Evolutionary conservation across 2,113 vertebrate species (phyloP).

Genomic region (Felis chaus): DNA sequence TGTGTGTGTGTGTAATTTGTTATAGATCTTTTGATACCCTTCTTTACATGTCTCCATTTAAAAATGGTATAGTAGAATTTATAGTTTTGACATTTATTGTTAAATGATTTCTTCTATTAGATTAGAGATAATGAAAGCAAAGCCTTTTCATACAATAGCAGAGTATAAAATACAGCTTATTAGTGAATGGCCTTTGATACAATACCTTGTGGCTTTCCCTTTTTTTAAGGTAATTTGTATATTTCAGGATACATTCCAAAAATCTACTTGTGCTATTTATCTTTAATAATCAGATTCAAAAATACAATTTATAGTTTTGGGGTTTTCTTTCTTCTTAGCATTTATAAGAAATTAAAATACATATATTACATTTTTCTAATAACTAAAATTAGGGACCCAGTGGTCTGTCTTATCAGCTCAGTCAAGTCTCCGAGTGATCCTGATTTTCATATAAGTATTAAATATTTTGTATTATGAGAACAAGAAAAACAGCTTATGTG

Average conservation of each 20-base stretch:
- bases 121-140: neutral
- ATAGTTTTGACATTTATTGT: neutral
- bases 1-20: neutral
- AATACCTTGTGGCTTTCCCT: neutral
- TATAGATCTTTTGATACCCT: neutral
- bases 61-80: neutral
- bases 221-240: neutral
- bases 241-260: neutral
- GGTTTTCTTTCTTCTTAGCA: constrained; percentile 8
- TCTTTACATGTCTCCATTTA: neutral
- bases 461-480: neutral
- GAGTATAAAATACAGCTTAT: neutral
- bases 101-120: neutral
- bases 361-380: constrained; percentile 4
- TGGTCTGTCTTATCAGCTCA: neutral
- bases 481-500: neutral
- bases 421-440: neutral
- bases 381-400: neutral
- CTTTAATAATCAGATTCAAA: constrained; percentile 34
- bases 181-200: neutral
- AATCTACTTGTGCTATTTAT: neutral
- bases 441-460: neutral
- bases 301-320: neutral
- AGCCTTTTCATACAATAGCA: neutral
- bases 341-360: neutral